Base-by-base conservation (phyloP, 2,888 invertebrate genomes). In the Oxyteleia sp. region DNA sequence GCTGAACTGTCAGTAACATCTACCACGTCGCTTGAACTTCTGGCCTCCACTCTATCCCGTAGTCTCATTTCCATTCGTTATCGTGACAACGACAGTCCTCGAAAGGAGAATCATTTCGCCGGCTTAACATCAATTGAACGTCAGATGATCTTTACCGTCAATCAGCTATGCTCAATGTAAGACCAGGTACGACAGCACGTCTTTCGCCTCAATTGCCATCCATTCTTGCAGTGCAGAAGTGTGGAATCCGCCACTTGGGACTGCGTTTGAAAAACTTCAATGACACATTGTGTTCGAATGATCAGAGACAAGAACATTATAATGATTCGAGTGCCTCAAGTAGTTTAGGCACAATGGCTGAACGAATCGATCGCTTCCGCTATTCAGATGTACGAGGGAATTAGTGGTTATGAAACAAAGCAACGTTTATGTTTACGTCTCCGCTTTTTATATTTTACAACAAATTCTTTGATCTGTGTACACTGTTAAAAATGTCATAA, bases 121-220 rank as follows among this genome's bases (percentile, higher is more conserved):
- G 82, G 72, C 72, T 82, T 66, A 72, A 61, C 82, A 78, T 78
- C 82, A 78, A 66, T 72, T 68, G 61, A 68, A 72, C 38, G 78
- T 82, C 82, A 72, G 71, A 82, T 82, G 76, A 72, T 76, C 72
- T 71, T 75, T 49, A 38, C 53, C 38, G 71, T 76, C 76, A 72
- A 76, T 76, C 71, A 71, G 59, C 51, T 2, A 82, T 76, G 71
- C 41, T 71, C 20, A 23, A 45, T 69, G 15, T 29, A 59, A 66
- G 45, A 71, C 47, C 63, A 64, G 71, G 74, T 71, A 74, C 71
- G 71, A 55, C 18, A 20, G 4, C 8, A 16, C 18, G 20, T 71
- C 29, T 82, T 64, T 64, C 16, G 45, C 43, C 38, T 76, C 57
- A 82, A 71, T 82, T 82, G 59, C 64, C 43, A 66, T 64, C 29